A percentile compares a stretch with the other conserved stretches of the same genome.
These are phyloP conservation scores for Nebria salina DNA, from an alignment of 2,888 invertebrate genomes.

Conservation along the genomic window DNA sequence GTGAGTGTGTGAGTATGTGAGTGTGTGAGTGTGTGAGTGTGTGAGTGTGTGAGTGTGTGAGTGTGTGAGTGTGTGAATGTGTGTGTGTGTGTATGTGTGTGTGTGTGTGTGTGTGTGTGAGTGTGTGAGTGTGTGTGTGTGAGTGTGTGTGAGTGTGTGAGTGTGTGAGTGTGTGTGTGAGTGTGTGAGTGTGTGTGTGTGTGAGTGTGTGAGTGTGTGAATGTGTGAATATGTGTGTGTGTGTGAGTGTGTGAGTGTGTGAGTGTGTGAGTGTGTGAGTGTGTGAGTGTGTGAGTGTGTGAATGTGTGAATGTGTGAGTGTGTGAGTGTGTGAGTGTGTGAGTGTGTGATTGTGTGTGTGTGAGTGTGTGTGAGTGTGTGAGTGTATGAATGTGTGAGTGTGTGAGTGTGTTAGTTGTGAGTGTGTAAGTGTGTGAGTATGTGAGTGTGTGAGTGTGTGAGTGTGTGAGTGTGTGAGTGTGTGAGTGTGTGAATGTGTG, in stretches of 20 bases:
- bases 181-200: constrained; percentile 2
- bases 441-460: background rate
- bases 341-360: too few species aligned
- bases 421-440: background rate
- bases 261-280: background rate
- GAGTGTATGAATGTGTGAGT: too few species aligned
- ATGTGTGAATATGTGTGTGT: background rate
- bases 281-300: background rate
- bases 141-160: background rate
- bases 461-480: background rate
- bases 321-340: background rate
- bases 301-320: background rate
- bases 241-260: background rate
- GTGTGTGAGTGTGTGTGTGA: background rate
- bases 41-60: too few species aligned
- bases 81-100: too few species aligned
- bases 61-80: too few species aligned
- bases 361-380: too few species aligned
- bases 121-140: constrained; percentile 5
- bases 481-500: background rate
- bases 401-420: too few species aligned
- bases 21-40: too few species aligned
- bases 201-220: background rate
- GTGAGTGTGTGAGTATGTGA: too few species aligned
- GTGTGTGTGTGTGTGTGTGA: background rate